Percentiles rank a stretch among this genome's conserved stretches.
Conservation (phyloP, 1,140 invertebrate genomes). For the Magallana ariakensis region DNA sequence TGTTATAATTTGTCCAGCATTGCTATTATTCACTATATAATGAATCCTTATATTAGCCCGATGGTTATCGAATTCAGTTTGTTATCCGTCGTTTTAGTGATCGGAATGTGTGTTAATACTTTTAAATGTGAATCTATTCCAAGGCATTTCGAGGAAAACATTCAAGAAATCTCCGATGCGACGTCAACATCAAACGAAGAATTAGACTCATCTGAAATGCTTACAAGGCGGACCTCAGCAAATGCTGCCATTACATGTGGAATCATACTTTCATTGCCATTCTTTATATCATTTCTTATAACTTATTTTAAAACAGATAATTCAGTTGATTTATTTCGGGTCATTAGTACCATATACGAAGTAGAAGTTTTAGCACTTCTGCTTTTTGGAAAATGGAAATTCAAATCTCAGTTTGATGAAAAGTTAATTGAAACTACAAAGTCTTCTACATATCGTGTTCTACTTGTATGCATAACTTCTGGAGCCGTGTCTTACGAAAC, state of each 20-base stretch:
- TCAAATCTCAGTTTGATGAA: not conserved
- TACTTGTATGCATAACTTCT: not conserved
- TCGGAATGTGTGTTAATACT: not conserved
- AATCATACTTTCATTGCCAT: not conserved
- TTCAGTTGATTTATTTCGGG: not conserved
- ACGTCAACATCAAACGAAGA: too few species aligned
- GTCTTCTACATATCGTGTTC: too few species aligned
- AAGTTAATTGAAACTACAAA: not conserved
- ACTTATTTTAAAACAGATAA: not conserved
- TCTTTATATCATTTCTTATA: not conserved
- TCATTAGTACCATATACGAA: not conserved
- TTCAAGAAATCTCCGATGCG: too few species aligned
- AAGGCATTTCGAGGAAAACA: too few species aligned
- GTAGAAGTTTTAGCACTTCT: not conserved
- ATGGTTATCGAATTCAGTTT: not conserved
- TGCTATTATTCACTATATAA: not conserved
- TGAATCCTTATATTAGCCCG: not conserved
- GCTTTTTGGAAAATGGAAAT: not conserved
- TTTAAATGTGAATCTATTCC: not conserved
- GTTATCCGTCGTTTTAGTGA: not conserved
- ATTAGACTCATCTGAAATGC: not conserved
- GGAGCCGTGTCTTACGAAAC: not conserved
- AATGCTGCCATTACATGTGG: not conserved
- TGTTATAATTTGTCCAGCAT: not conserved
- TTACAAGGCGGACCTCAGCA: not conserved